Conservation (phyloP, 2,888 invertebrate genomes). For the Caenorhabditis doughertyi region DNA sequence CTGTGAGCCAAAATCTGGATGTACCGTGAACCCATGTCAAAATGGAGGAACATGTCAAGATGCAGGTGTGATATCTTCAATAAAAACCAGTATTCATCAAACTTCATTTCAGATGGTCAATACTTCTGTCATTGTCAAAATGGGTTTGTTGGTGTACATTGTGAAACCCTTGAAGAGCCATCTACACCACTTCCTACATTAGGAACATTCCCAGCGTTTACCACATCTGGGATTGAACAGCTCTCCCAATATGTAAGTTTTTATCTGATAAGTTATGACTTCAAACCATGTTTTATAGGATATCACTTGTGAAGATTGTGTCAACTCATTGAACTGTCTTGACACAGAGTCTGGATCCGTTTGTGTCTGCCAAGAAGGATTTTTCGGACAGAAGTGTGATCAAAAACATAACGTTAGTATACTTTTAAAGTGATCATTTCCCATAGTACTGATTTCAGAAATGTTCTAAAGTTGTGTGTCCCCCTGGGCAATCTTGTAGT, state of each 20-base stretch:
- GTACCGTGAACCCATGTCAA: slow-evolving; percentile 72
- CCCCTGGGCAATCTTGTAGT: slow-evolving; percentile 54
- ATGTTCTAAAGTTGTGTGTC: slow-evolving; percentile 56
- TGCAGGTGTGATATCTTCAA: slow-evolving; percentile 87
- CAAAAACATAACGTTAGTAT: slow-evolving; percentile 60
- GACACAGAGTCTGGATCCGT: slow-evolving; percentile 63
- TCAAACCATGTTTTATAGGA: too few species aligned
- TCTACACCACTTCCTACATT: slow-evolving; percentile 34
- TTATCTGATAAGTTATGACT: not conserved
- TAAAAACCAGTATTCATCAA: not conserved
- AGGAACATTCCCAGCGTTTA: slow-evolving; percentile 36
- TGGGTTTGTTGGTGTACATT: slow-evolving; percentile 72
- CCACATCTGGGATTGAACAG: slow-evolving; percentile 16
- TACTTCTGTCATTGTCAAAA: slow-evolving; percentile 71
- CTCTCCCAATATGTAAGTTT: not conserved
- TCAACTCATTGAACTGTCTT: slow-evolving; percentile 66
- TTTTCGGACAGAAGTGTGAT: slow-evolving; percentile 67
- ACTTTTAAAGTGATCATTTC: not conserved
- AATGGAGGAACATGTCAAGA: slow-evolving; percentile 88
- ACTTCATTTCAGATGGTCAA: slow-evolving; percentile 49
- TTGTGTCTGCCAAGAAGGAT: slow-evolving; percentile 71
- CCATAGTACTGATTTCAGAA: slow-evolving; percentile 41
- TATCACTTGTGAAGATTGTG: slow-evolving; percentile 69
- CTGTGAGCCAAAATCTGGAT: slow-evolving; percentile 65
- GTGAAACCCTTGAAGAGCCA: slow-evolving; percentile 63